Base-by-base conservation (phyloP, 1,140 invertebrate species). In the Bilobella aurantiaca region DNA sequence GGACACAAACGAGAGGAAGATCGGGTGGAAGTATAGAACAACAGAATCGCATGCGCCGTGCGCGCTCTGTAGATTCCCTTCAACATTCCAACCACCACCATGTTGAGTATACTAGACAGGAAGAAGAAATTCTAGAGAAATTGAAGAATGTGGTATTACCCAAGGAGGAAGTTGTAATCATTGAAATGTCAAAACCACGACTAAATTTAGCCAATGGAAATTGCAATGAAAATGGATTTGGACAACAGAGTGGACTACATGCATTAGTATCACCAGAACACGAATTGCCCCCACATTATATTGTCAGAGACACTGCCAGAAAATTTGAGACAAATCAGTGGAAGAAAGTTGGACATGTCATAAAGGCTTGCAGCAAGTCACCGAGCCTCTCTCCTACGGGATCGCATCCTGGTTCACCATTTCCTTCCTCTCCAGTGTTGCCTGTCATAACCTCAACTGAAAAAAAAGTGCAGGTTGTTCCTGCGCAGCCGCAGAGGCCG, bases 31-130 rank as follows among this genome's bases (percentile, higher is more conserved):
- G 18, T 46, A 62, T 65, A n/a, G 59, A 66, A 58, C 66, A 77
- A 1, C 81, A 83, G 67, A 85, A 87, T 25, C 82, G 82, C 23
- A 84, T 91, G 77, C 90, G 91, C 75, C 81, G 89, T n/a, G 89
- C 90, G 0, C 82, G 88, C 1, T 91, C 89, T 46, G 88, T 92
- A 12, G 90, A 92, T 76, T 85, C 87, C 0, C 79, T 91, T n/a
- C n/a, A n/a, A n/a, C n/a, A n/a, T n/a, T n/a, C n/a, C n/a, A n/a
- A n/a, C n/a, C n/a, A n/a, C 23, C 82, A 85, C 47, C 62, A 64
- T 21, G 27, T 46, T 37, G 63, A 23, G 16, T 58, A 61, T 67
- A 37, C 32, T 25, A 84, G 86, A 61, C 68, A 69, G 1, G 71
- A 72, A 60, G 69, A 64, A 67, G 69, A 69, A 68, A 69, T 69